Evolutionary conservation across 2,888 invertebrate species (phyloP).

Genomic region (Rhagium mordax): DNA sequence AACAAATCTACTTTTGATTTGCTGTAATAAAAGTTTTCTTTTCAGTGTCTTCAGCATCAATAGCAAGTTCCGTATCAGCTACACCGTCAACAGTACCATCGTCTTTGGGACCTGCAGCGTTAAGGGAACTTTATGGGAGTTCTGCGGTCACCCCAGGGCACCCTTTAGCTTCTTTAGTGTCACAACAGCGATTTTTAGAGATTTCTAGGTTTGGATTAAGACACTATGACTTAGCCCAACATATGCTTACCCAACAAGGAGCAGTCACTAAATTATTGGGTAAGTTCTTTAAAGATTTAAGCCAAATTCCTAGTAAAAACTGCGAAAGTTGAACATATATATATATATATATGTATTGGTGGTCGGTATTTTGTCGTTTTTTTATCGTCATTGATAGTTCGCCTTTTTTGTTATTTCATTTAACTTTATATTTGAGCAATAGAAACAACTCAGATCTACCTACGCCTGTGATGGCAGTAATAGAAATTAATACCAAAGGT

Average conservation of each 20-base stretch:
- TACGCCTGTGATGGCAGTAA: too few relatives aligned
- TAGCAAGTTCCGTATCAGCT: slow-evolving; percentile 65
- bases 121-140: slow-evolving; percentile 69
- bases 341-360: too few relatives aligned
- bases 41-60: slow-evolving; percentile 54
- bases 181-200: slow-evolving; percentile 86
- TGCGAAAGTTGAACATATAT: not conserved
- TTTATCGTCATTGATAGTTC: too few relatives aligned
- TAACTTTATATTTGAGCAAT: too few relatives aligned
- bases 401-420: too few relatives aligned
- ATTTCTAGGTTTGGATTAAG: slow-evolving; percentile 85
- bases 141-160: slow-evolving; percentile 71
- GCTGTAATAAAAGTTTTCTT: slow-evolving; percentile 34
- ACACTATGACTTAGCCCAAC: slow-evolving; percentile 92
- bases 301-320: not conserved
- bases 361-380: too few relatives aligned
- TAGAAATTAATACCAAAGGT: too few relatives aligned
- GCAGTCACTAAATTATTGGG: slow-evolving; percentile 92
- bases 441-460: too few relatives aligned
- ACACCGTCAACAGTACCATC: slow-evolving; percentile 66
- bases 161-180: slow-evolving; percentile 81
- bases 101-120: slow-evolving; percentile 67
- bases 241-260: slow-evolving; percentile 92
- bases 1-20: too few relatives aligned
- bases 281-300: slow-evolving; percentile 73